Base-by-base conservation (phyloP, 1,140 invertebrate species). In the Microplitis demolitor region DNA sequence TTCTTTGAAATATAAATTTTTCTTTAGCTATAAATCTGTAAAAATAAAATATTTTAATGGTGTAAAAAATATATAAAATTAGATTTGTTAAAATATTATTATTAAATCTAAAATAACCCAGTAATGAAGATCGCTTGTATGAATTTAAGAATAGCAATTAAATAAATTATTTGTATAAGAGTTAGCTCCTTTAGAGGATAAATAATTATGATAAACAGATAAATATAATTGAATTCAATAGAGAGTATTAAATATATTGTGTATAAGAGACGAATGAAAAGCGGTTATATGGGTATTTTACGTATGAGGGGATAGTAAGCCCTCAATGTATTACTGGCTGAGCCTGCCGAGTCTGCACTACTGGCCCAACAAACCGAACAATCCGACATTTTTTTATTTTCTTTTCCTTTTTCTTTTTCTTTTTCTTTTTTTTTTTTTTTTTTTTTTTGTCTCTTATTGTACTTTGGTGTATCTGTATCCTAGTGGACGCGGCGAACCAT, bases 261-360 rank as follows among this genome's bases (percentile, higher is more conserved):
- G 67, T 69, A 69, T 69, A 45, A 58, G 34, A 58, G 33, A 69
- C 35, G 54, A 39, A 35, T 69, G 45, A 37, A 68, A 54, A 54
- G 11, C 56, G 9, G 56, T 16, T 58, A 31, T 34, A 56, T 37
- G 66, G 51, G 66, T 68, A 68, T 68, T 68, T 66, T 66, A 66
- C 64, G 64, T 66, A 53, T 56, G 53, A 68, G 54, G 53, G 66
- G 51, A 33, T 60, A 24, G 54, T 58, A 69, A 69, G 67, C 67
- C 54, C 51, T 54, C 58, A 35, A 69, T 69, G 67, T 69, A 69
- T 71, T 74, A 70, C 56, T 62, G 77, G 78, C 76, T 79, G 80
- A 81, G 78, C 79, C 77, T 81, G 80, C 79, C 73, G 77, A 81
- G 79, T 80, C 79, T 80, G 79, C 79, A 74, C 75, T 78, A 76